Conservation (phyloP, 2,113 vertebrate species). For the Rhinoderma darwinii region DNA sequence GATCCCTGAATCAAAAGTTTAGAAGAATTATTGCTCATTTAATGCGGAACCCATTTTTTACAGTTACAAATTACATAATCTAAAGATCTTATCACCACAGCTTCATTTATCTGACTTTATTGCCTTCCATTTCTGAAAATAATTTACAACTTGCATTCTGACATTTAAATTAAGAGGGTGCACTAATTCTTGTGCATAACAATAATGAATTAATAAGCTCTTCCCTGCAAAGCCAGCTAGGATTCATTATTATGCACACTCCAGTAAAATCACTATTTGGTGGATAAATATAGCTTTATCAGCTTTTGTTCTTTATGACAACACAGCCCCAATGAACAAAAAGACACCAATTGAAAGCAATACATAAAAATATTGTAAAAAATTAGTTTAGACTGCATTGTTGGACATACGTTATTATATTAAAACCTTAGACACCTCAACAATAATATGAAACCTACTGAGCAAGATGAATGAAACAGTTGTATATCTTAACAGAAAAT, state of each 20-base stretch:
- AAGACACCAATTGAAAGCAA: neutral
- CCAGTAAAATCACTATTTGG: conserved; percentile 45
- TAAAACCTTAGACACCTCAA: neutral
- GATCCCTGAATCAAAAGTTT: conserved; percentile 56
- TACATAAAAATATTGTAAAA: neutral
- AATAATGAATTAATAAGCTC: conserved; percentile 58
- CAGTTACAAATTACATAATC: conserved; percentile 55
- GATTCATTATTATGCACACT: conserved; percentile 57
- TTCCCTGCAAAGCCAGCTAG: conserved; percentile 12
- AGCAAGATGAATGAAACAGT: neutral
- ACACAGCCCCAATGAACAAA: neutral
- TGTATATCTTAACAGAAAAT: no score
- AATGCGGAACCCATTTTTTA: conserved; percentile 53
- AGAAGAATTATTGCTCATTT: conserved; percentile 60
- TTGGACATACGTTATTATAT: neutral
- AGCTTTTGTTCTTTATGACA: conserved; percentile 39
- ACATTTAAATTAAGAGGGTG: conserved; percentile 58
- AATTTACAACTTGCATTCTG: conserved; percentile 57
- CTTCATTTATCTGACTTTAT: conserved; percentile 61
- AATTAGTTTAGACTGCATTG: neutral
- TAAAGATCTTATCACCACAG: conserved; percentile 55
- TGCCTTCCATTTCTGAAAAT: conserved; percentile 59
- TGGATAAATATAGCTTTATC: conserved; percentile 43
- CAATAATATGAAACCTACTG: neutral
- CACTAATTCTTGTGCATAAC: conserved; percentile 59